phyloP scores from a whole-genome alignment of 2,888 invertebrate genomes.

The Nemapogon koenigi region DNA sequence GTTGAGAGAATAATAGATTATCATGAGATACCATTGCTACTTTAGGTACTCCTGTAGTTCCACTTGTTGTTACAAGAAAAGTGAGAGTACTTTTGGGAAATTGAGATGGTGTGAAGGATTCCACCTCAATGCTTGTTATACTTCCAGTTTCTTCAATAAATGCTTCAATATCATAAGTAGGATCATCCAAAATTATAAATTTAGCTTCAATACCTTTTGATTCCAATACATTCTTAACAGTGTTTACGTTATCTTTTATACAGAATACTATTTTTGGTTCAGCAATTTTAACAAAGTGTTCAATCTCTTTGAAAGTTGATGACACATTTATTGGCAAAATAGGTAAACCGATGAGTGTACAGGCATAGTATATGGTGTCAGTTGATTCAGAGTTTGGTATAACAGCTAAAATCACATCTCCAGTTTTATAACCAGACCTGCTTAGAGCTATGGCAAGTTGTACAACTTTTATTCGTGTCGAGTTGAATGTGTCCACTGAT shows the following conservation, averaged over 20 bases:
- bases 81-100: not conserved
- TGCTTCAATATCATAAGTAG: not conserved
- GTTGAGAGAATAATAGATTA: not conserved
- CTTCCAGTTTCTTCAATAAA: not conserved
- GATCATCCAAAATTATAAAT: constrained; percentile 1
- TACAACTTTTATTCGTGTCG: not conserved
- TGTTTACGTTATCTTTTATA: not conserved
- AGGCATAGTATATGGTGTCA: not conserved
- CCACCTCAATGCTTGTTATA: too few species aligned
- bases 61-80: constrained; percentile 1
- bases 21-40: not conserved
- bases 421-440: not conserved
- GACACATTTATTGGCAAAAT: not conserved
- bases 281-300: not conserved
- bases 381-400: not conserved
- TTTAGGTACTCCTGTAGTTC: constrained; percentile 1
- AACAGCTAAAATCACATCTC: not conserved
- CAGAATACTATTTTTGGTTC: constrained; percentile 2
- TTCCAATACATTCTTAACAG: not conserved
- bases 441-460: not conserved
- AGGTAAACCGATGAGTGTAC: not conserved
- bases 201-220: not conserved
- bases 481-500: not conserved
- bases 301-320: not conserved
- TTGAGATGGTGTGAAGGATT: not conserved